Base-by-base conservation (phyloP, 2,888 invertebrate genomes). In the Scrobipalpa atriplicella region DNA sequence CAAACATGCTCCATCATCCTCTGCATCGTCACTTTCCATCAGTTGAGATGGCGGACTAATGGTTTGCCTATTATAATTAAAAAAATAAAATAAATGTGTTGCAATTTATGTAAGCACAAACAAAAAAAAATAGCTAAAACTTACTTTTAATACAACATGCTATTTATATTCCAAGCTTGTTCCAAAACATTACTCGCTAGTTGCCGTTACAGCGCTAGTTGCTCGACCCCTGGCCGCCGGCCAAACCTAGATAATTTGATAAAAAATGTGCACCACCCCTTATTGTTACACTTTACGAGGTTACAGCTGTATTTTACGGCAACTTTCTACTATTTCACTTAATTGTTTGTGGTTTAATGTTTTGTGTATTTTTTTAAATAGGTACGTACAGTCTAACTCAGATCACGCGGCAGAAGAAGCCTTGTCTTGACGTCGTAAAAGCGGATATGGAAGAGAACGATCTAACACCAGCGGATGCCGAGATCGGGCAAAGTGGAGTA, bases 191-290 rank as follows among this genome's bases (percentile, higher is more conserved):
- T 54, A 54, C 54, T 54, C 54, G 60, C 60, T 16, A 29, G 16
- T 38, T 60, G 38, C 19, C 60, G 16, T 16, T 38, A 21, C 43
- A 21, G 62, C 67, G 61, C 60, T 60, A 68, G 66, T 63, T 66
- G 65, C 68, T 69, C 71, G 72, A 70, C 70, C 72, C 66, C 74
- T 84, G 89, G 89, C 83, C 74, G 39, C 47, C 61, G 60, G 75
- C 85, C 89, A 89, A 84, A 70, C 73, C 74, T 71, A 75, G 83
- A 86, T 90, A 89, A 90, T 90, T 89, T 85, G 85, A 89, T 90
- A 90, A 89, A 89, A 90, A 86, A 80, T 29, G 77, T 71, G 71
- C 67, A 72, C 74, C 75, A 75, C 73, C 74, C 70, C 71, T 73
- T 75, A 76, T 72, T 75, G 78, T 73, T 73, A 71, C 75, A 78